Evolutionary conservation across 2,113 vertebrate genomes (phyloP).

Genomic region (Gavia stellata): DNA sequence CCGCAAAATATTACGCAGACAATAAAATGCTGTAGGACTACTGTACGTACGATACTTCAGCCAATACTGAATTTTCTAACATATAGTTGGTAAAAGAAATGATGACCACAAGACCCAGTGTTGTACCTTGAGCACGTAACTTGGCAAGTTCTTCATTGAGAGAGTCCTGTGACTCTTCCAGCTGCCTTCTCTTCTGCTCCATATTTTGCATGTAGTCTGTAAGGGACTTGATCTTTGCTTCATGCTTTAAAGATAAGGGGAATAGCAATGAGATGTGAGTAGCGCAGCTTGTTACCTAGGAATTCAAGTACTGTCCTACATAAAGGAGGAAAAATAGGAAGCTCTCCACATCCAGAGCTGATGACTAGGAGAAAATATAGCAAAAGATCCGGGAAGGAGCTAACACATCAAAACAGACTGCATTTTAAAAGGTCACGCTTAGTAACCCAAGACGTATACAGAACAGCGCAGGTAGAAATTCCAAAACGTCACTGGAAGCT

Average conservation of each 20-base stretch:
- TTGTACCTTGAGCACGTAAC: slow-evolving; percentile 82
- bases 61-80: background rate
- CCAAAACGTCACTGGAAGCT: background rate
- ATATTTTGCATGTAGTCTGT: slow-evolving; percentile 93
- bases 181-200: slow-evolving; percentile 89
- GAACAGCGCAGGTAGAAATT: background rate
- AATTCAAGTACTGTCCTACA: background rate
- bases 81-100: background rate
- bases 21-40: background rate
- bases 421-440: background rate
- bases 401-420: background rate
- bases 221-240: slow-evolving; percentile 92
- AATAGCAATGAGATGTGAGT: background rate
- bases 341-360: background rate
- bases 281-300: background rate
- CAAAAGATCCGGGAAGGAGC: background rate
- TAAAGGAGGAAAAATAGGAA: background rate
- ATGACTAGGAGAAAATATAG: background rate
- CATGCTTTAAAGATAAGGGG: slow-evolving; percentile 73
- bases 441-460: background rate
- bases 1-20: background rate
- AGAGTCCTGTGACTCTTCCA: slow-evolving; percentile 87
- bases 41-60: background rate
- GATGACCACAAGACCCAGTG: accelerated
- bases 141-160: slow-evolving; percentile 86